A percentile compares a stretch with the other conserved stretches of the same genome.
Conservation (phyloP, 2,113 vertebrate species). For the Chloropsis hardwickii region DNA sequence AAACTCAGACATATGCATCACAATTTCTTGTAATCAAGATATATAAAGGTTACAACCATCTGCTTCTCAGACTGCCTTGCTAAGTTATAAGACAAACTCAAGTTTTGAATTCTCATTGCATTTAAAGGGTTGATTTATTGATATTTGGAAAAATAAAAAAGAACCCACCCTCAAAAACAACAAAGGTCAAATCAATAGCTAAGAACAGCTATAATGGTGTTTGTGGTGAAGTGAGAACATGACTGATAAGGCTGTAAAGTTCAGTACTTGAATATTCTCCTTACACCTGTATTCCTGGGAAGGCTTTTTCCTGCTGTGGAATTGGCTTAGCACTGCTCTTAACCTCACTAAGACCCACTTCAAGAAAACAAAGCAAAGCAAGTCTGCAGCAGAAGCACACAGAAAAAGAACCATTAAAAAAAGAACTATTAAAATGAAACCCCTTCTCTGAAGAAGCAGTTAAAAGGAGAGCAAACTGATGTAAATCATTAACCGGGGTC, state of each 20-base stretch:
- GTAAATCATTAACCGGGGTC: not conserved
- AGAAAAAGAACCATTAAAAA: not conserved
- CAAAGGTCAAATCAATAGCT: conserved; percentile 71
- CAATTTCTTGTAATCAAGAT: not conserved
- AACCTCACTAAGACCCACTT: not conserved
- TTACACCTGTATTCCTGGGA: conserved; percentile 25
- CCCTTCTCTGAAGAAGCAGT: not conserved
- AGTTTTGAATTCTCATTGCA: conserved; percentile 52
- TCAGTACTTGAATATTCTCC: not conserved
- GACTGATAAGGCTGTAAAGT: conserved; percentile 53
- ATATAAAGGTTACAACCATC: conserved; percentile 35
- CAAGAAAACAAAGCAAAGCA: not conserved
- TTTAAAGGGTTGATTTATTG: conserved; percentile 55
- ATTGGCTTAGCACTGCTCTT: not conserved
- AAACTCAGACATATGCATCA: not conserved
- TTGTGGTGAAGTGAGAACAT: conserved; percentile 13
- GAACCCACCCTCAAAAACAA: not conserved
- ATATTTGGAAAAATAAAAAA: conserved; percentile 11
- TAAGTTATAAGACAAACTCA: conserved; percentile 32
- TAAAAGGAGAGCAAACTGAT: not conserved
- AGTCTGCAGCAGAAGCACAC: not conserved
- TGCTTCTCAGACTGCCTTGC: not conserved
- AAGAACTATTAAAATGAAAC: not conserved
- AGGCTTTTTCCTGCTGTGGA: conserved; percentile 25
- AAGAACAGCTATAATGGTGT: conserved; percentile 30